Evolutionary conservation across 2,113 vertebrate species (phyloP).

Genomic region (Ariopsis seemanni): DNA sequence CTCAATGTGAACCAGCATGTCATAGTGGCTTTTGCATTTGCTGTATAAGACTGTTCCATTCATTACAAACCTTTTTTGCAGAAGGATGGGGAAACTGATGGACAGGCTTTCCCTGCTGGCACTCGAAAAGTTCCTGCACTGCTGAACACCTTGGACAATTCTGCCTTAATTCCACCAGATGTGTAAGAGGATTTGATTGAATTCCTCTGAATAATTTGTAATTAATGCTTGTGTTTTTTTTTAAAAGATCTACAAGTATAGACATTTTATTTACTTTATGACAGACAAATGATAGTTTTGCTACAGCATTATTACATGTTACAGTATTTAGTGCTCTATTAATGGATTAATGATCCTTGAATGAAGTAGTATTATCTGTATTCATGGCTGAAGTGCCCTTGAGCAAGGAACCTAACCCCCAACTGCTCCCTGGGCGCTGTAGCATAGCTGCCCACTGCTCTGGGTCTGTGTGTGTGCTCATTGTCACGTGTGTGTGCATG

Average conservation of each 20-base stretch:
- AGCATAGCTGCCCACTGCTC: too few relatives aligned
- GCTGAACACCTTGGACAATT: constrained; percentile 39
- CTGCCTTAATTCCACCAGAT: constrained; percentile 17
- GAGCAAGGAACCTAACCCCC: too few relatives aligned
- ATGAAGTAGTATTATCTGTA: not conserved
- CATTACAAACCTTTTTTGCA: constrained; percentile 34
- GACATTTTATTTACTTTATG: not conserved
- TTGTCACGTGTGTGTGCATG: too few relatives aligned
- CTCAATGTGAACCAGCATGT: constrained; percentile 5
- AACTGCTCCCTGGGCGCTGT: too few relatives aligned
- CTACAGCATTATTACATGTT: not conserved
- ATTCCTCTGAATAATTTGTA: not conserved
- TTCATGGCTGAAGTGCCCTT: too few relatives aligned
- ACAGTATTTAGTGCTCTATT: not conserved
- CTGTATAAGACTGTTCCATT: constrained; percentile 13
- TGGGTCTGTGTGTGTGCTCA: too few relatives aligned
- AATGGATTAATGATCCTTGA: not conserved
- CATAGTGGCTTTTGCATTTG: constrained; percentile 26
- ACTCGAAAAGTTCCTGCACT: not conserved
- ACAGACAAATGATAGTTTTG: not conserved
- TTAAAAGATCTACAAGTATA: not conserved
- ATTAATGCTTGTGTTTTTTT: not conserved
- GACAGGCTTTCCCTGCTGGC: constrained; percentile 17
- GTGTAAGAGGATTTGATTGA: not conserved
- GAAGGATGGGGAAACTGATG: constrained; percentile 18